Base-by-base conservation (phyloP, 2,888 invertebrate genomes). In the Eristalis pertinax region DNA sequence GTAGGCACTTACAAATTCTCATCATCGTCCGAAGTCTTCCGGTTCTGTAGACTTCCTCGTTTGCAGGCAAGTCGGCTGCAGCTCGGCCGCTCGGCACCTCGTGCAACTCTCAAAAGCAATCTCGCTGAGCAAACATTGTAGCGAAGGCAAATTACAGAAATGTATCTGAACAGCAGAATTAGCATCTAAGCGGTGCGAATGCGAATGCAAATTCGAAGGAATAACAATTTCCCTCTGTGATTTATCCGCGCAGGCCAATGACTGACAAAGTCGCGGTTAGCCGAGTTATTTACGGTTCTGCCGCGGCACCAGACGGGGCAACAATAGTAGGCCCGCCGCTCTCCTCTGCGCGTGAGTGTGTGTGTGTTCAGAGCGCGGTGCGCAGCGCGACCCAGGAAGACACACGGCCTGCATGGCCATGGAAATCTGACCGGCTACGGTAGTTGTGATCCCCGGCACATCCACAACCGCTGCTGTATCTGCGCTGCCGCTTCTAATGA, bases 371-470 rank as follows among this genome's bases (percentile, higher is more conserved):
- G 65, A 72, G 83, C 70, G 50, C 84, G 8, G 32, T 74, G 63
- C 50, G 38, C 58, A 56, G 85, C 88, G 88, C 88, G 88, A 89
- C 89, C 89, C 89, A 89, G 89, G 89, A 89, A 89, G 85, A 83
- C 65, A 82, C 43, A 76, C 70, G 76, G 65, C 79, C 75, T 58
- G 15, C 75, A 5, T 5, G 4, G 69, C 83, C 83, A 68, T 79
- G 83, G 78, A 83, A 72, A 83, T 83, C 87, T 87, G 83, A 87
- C 87, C 87, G 67, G 76, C 87, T 87, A 87, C 87, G 87, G 87
- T 87, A 87, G 87, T 87, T 87, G 75, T 87, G 87, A 87, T 87
- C 87, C 69, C 60, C 75, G 43, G 76, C 79, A 83, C 76, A 79
- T 83, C 76, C 75, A 78, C 87, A 76, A 76, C 87, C 79, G 82